A percentile compares a stretch with the other conserved stretches of the same genome.
These are phyloP conservation scores for Myotis vivesi DNA, from an alignment of 2,797 vertebrate species.

Conservation along the genomic window DNA sequence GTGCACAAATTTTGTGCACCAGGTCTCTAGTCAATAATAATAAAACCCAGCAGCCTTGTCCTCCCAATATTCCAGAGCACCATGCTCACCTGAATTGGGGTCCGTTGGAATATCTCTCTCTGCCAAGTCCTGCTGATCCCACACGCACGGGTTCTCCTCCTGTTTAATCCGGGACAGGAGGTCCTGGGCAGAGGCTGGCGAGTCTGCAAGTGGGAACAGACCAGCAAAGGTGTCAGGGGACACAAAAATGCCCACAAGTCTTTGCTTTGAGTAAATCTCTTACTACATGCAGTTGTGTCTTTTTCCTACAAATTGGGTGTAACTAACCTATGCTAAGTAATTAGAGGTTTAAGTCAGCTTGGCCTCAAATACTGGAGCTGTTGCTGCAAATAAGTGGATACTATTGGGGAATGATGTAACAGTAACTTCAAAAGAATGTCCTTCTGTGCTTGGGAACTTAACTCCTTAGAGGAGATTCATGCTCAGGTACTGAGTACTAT, in stretches of 20 bases:
- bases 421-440: not conserved
- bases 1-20: too few relatives aligned
- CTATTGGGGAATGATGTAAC: not conserved
- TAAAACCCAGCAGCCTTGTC: not conserved
- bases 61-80: not conserved
- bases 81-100: slow-evolving; percentile 79
- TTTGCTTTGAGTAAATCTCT: not conserved
- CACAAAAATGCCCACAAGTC: accelerated
- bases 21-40: not conserved
- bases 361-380: not conserved
- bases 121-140: slow-evolving; percentile 81
- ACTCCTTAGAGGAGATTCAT: not conserved
- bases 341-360: not conserved
- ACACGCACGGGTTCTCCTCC: slow-evolving; percentile 80
- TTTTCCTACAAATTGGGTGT: not conserved
- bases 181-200: slow-evolving; percentile 81
- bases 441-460: not conserved
- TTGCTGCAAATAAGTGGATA: not conserved
- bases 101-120: slow-evolving; percentile 82
- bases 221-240: not conserved
- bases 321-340: not conserved
- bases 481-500: not conserved
- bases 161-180: slow-evolving; percentile 83
- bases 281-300: not conserved
- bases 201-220: slow-evolving; percentile 72